These are phyloP conservation scores for Scortum barcoo DNA, from an alignment of 2,113 vertebrate genomes.

Conservation along the genomic window DNA sequence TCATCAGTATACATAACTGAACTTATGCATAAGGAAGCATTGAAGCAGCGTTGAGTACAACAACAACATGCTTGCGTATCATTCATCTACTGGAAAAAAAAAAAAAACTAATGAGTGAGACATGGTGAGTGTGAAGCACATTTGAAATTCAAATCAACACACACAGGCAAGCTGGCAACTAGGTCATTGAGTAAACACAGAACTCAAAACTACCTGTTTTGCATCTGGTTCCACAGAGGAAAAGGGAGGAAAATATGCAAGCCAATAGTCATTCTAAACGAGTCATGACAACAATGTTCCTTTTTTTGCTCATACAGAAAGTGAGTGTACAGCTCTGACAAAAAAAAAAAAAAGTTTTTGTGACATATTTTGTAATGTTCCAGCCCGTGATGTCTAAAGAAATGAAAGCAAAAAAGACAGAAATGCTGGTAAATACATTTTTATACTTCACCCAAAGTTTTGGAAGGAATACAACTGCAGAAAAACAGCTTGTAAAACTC, in stretches of 20 bases:
- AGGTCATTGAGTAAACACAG: constrained; percentile 41
- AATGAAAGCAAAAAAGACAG: background rate
- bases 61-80: background rate
- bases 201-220: constrained; percentile 42
- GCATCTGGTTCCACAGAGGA: constrained; percentile 43
- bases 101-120: constrained; percentile 23
- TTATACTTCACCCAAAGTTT: background rate
- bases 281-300: constrained; percentile 34
- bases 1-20: background rate
- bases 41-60: too few species aligned
- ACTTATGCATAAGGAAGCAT: background rate
- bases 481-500: background rate
- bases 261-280: constrained; percentile 18
- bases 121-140: background rate
- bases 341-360: background rate
- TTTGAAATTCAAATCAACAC: constrained; percentile 48
- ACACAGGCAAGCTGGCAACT: constrained; percentile 13
- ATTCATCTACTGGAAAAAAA: constrained; percentile 12
- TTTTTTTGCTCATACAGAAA: constrained; percentile 35
- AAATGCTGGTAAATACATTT: background rate
- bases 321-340: background rate
- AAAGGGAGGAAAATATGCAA: background rate
- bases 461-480: background rate
- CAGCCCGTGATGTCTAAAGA: constrained; percentile 6
- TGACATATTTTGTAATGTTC: background rate